Evolutionary conservation across 2,797 vertebrate genomes (phyloP), one percentile per base, ranked within the genome.

Genomic region (Hippopotamyrus pictus): DNA sequence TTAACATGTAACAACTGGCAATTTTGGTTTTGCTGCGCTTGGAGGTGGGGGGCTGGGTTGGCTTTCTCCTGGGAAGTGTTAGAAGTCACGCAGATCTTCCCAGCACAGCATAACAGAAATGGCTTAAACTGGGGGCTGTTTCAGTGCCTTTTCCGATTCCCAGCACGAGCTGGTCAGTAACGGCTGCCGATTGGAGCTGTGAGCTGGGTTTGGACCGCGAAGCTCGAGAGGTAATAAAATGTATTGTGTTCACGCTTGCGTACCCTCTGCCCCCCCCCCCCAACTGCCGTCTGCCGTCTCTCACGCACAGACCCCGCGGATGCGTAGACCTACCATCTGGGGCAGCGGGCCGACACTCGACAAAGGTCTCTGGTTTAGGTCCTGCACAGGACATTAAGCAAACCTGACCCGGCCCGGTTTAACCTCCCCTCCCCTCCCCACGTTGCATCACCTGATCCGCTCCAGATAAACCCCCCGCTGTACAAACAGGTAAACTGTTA

Each of bases 161-260:
- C 79, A 88, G 29, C 90, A 86, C 90, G 59, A 91, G 91, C 90
- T 90, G 88, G 90, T 91, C 89, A 88, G 89, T 90, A 92, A 91
- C 90, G 87, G 50, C 53, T 88, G 83, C n/a, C 89, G 84, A 88
- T 87, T 88, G 87, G 69, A 37, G 50, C 88, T 88, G 76, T 57
- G 82, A 88, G 90, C 83, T 88, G 88, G 86, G 89, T 91, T 79
- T 44, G 37, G 89, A 62, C 89, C 91, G 3, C 89, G 46, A 14
- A 53, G 87, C 86, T 73, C 83, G 83, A 65, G 51, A 88, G 89
- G 59, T 88, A 91, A 91, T 93, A 84, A 90, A 92, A 92, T 90
- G 90, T 79, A 48, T 88, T 88, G 4, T 73, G 59, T 73, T 65
- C 25, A 50, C 8, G 62, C 29, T 46, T 48, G 17, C 9, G 11